Base-by-base conservation (phyloP, 2,888 invertebrate species). In the Meganola albula region DNA sequence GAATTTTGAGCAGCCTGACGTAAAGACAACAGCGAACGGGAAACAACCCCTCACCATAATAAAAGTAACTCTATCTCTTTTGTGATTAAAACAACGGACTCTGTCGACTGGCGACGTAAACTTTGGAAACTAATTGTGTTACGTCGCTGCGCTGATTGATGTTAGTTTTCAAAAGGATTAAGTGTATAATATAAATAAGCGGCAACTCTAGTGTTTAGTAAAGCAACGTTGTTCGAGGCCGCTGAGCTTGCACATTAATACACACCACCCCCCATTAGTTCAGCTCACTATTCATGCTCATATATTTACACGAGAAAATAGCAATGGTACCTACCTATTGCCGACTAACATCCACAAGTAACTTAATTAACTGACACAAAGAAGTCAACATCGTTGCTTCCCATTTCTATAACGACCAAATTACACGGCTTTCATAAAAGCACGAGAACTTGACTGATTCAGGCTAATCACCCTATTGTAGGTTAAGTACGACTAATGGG, bases 1-100 rank as follows among this genome's bases (percentile, higher is more conserved):
- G 75, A 75, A 75, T 75, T 72, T 69, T 70, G 72, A 76, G 63
- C 59, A 70, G 74, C 63, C n/a, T 63, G 63, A 63, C 61, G 61
- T 58, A 56, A 60, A 66, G 60, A 59, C 56, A 60, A 62, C 53
- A 48, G 40, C 42, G 41, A 45, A 50, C 58, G 43, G 58, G 49
- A 58, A 58, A 53, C 58, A 53, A 54, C 48, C 50, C 48, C 44
- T 44, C 42, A 37, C 40, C 36, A 52, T 60, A 52, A 55, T 57
- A 60, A 62, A 62, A 63, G 54, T 62, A 59, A 61, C 59, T 57
- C 52, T 54, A 53, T 55, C 53, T 54, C 58, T 51, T 60, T 63
- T 62, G 58, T 64, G 47, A 62, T 55, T 61, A 63, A 55, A 60
- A 58, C 48, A 56, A 42, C 48, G 39, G 46, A 50, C 51, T 44